Conservation (phyloP, 2,888 invertebrate genomes). For the Pyrochroa serraticornis region DNA sequence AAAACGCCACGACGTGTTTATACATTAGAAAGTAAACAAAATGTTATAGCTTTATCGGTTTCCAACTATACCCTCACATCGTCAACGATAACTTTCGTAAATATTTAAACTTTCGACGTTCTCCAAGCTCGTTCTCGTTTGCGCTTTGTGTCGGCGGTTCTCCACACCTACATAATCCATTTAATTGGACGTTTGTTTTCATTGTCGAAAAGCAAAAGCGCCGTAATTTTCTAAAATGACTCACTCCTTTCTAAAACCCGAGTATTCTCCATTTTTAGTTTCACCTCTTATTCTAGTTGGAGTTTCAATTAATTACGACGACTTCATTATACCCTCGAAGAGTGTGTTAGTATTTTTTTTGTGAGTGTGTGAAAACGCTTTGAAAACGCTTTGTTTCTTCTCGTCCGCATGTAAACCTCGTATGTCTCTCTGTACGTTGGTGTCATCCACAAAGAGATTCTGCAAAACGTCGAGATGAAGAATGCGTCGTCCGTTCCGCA, state of each 20-base stretch:
- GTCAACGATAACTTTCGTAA: constrained; percentile 16
- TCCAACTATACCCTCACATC: constrained; percentile 15
- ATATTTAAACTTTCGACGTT: constrained; percentile 21
- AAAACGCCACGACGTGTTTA: constrained; percentile 17
- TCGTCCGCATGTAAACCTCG: neutral
- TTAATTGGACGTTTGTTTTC: constrained; percentile 24
- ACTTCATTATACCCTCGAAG: neutral
- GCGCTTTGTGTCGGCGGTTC: constrained; percentile 13
- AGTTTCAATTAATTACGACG: neutral
- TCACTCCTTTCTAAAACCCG: neutral
- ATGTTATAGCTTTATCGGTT: constrained; percentile 20
- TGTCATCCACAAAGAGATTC: neutral
- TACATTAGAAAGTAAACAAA: constrained; percentile 19
- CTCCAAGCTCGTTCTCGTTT: constrained; percentile 10
- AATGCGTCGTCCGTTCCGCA: constrained; percentile 18
- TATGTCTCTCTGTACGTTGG: neutral
- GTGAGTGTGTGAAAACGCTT: too few relatives aligned
- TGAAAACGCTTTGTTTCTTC: neutral
- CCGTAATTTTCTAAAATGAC: constrained; percentile 19
- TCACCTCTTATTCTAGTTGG: neutral
- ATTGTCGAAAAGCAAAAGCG: constrained; percentile 14
- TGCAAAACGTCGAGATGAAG: constrained; percentile 7
- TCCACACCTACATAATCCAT: constrained; percentile 12
- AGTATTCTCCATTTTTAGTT: too few relatives aligned
- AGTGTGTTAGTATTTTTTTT: neutral